Conservation (phyloP, 2,888 invertebrate species). For the Melinaea marsaeus region DNA sequence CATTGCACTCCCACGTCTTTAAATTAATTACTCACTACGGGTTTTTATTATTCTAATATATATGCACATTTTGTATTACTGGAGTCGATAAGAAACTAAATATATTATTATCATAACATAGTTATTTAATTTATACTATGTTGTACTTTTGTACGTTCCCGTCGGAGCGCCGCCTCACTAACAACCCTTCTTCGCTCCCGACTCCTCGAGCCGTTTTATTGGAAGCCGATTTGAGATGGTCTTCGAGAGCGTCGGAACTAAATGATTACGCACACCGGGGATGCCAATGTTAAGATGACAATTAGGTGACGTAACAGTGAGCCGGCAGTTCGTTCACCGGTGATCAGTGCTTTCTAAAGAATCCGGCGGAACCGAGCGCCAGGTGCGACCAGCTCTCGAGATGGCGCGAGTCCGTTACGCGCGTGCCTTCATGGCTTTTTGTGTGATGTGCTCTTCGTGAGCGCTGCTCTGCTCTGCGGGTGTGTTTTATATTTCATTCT, state of each 20-base stretch:
- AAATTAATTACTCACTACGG: slow-evolving; percentile 22
- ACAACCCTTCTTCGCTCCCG: no score
- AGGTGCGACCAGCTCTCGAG: slow-evolving; percentile 49
- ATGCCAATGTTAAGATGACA: no score
- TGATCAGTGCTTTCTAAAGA: slow-evolving; percentile 52
- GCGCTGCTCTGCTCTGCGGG: background rate
- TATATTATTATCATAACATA: no score
- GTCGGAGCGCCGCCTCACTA: no score
- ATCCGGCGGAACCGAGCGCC: slow-evolving; percentile 55
- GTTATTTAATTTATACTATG: no score
- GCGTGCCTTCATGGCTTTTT: slow-evolving; percentile 41
- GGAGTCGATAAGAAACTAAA: no score
- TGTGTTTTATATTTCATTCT: background rate
- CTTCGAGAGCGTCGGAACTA: no score
- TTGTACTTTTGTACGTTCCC: no score
- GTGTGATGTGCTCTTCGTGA: background rate
- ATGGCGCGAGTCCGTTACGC: slow-evolving; percentile 59
- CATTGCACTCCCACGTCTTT: slow-evolving; percentile 25
- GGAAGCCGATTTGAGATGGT: no score
- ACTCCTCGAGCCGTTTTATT: no score
- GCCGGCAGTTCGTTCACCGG: slow-evolving; percentile 30
- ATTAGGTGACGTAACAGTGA: slow-evolving; percentile 11
- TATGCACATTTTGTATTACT: no score
- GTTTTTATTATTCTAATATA: slow-evolving; percentile 14
- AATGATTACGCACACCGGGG: no score